These are phyloP conservation scores for Meandrusa payeni DNA, from an alignment of 2,888 invertebrate species.

Conservation along the genomic window DNA sequence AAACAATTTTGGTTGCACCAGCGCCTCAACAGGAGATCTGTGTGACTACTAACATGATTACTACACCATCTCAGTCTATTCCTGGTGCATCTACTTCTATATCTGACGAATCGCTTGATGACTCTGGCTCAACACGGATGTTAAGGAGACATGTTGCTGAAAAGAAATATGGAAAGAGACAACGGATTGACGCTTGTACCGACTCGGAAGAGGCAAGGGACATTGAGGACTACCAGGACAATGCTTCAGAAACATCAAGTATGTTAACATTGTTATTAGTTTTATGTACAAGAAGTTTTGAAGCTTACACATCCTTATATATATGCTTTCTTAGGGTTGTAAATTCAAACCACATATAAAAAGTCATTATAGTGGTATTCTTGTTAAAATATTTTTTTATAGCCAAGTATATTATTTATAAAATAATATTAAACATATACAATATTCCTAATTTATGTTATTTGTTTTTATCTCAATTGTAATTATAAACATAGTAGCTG, in stretches of 20 bases:
- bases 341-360: no score
- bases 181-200: slow-evolving; percentile 53
- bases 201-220: slow-evolving; percentile 54
- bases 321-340: no score
- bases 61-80: slow-evolving; percentile 31
- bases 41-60: slow-evolving; percentile 32
- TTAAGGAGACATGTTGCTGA: slow-evolving; percentile 55
- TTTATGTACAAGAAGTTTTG: no score
- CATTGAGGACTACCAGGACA: slow-evolving; percentile 43
- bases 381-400: no score
- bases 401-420: no score
- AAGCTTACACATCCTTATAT: no score
- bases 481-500: no score
- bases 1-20: slow-evolving; percentile 65
- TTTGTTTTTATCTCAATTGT: no score
- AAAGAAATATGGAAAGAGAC: slow-evolving; percentile 69
- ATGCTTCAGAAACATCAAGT: slow-evolving; percentile 51
- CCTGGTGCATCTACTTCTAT: slow-evolving; percentile 35
- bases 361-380: no score
- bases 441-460: no score
- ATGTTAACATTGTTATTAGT: background rate
- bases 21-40: slow-evolving; percentile 39
- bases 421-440: no score
- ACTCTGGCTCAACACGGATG: slow-evolving; percentile 49
- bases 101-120: slow-evolving; percentile 49